A percentile compares a stretch with the other conserved stretches of the same genome.
phyloP scores from a whole-genome alignment of 1,140 invertebrate genomes.

The Hyles euphorbiae region DNA sequence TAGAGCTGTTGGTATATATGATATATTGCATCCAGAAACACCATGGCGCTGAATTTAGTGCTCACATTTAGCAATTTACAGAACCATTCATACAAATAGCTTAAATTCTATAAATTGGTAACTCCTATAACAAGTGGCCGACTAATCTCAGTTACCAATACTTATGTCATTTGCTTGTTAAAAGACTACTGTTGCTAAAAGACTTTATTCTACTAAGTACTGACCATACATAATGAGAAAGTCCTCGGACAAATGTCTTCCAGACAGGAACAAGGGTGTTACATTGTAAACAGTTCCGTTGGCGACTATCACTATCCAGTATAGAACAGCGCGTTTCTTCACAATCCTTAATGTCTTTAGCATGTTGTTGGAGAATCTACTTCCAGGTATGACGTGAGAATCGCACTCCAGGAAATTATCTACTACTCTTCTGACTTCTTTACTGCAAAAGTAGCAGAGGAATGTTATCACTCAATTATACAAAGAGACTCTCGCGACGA shows the following conservation, averaged over 20 bases:
- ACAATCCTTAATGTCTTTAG: constrained; percentile 29
- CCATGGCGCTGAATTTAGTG: no score
- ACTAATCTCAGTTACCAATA: no score
- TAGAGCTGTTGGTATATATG: no score
- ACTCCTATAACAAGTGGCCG: no score
- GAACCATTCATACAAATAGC: no score
- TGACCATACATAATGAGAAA: constrained; percentile 37
- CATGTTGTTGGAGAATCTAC: constrained; percentile 30
- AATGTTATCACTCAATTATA: neutral
- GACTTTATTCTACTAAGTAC: neutral
- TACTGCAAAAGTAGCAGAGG: constrained; percentile 18
- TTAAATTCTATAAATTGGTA: no score
- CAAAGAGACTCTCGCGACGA: neutral
- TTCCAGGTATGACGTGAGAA: constrained; percentile 18
- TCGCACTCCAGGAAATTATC: constrained; percentile 30
- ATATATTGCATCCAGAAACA: no score
- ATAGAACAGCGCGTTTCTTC: constrained; percentile 36
- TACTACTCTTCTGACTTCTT: constrained; percentile 27
- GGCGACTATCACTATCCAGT: constrained; percentile 33
- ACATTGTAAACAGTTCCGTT: constrained; percentile 34
- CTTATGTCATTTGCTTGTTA: no score
- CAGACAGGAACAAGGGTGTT: constrained; percentile 28
- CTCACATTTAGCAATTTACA: no score
- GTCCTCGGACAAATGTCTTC: constrained; percentile 40
- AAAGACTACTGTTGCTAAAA: no score